A percentile compares a stretch with the other conserved stretches of the same genome.
Conservation (phyloP, 1,140 invertebrate genomes). For the Drosophila ercepeae region DNA sequence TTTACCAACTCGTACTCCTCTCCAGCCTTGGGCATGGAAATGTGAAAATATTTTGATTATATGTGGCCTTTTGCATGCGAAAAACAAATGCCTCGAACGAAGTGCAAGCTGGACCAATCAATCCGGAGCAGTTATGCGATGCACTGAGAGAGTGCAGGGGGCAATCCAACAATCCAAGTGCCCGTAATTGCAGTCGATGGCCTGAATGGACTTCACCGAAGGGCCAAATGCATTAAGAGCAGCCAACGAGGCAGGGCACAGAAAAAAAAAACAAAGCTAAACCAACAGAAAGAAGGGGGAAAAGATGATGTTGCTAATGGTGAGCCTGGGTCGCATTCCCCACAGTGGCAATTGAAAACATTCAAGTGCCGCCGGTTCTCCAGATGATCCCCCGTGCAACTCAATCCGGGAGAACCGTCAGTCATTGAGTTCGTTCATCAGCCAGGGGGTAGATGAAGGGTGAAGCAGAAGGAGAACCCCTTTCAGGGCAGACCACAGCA, state of each 20-base stretch:
- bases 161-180: constrained; percentile 23
- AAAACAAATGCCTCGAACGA: constrained; percentile 32
- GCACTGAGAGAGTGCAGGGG: constrained; percentile 13
- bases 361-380: constrained; percentile 57
- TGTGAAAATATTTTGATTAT: constrained; percentile 66
- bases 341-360: constrained; percentile 68
- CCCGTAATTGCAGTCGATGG: constrained; percentile 64
- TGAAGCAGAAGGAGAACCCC: neutral
- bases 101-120: constrained; percentile 54
- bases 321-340: constrained; percentile 44
- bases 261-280: no score
- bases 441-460: constrained; percentile 5
- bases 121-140: constrained; percentile 44
- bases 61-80: constrained; percentile 42
- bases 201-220: constrained; percentile 34
- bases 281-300: no score
- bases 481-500: neutral
- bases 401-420: constrained; percentile 40
- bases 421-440: constrained; percentile 68
- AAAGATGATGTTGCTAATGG: constrained; percentile 42
- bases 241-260: no score
- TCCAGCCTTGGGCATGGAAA: constrained; percentile 29
- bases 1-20: constrained; percentile 19
- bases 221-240: constrained; percentile 60
- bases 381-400: constrained; percentile 57